A percentile compares a stretch with the other conserved stretches of the same genome.
Conservation (phyloP, 92 coral and sea anemone genomes). For the Palythoa grandiflora region DNA sequence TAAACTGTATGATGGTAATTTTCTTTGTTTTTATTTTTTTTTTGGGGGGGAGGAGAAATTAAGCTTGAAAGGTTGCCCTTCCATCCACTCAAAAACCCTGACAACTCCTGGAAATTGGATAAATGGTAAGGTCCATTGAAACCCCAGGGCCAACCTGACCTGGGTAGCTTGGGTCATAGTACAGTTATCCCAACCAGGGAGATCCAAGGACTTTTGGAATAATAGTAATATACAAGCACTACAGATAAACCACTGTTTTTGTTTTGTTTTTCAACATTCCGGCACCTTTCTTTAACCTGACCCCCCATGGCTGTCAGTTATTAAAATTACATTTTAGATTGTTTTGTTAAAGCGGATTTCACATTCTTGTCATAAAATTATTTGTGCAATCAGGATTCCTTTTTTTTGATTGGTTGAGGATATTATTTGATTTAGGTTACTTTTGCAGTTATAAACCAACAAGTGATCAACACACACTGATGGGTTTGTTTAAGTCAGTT, state of each 20-base stretch:
- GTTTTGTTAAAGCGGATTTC: not conserved
- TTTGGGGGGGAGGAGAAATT: not conserved
- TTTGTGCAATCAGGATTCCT: constrained; percentile 8
- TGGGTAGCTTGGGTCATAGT: not conserved
- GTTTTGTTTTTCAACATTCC: not conserved
- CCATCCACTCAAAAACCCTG: not conserved
- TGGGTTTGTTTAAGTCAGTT: not conserved
- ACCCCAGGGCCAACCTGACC: constrained; percentile 6
- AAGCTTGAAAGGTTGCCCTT: not conserved
- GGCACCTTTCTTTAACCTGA: constrained; percentile 1
- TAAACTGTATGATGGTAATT: not conserved
- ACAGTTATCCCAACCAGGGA: not conserved
- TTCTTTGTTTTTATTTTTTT: no score
- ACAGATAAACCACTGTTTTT: constrained; percentile 3
- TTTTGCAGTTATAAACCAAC: not conserved
- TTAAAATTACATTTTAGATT: not conserved
- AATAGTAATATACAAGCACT: not conserved
- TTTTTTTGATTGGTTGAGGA: not conserved
- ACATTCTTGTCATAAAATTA: not conserved
- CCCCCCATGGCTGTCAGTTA: constrained; percentile 1
- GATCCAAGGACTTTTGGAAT: not conserved
- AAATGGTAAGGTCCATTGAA: not conserved
- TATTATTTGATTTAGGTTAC: not conserved
- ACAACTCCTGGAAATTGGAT: not conserved
- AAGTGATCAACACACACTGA: not conserved